These are phyloP conservation scores for Aegotheles bennettii DNA, from an alignment of 2,113 vertebrate genomes.

Conservation along the genomic window DNA sequence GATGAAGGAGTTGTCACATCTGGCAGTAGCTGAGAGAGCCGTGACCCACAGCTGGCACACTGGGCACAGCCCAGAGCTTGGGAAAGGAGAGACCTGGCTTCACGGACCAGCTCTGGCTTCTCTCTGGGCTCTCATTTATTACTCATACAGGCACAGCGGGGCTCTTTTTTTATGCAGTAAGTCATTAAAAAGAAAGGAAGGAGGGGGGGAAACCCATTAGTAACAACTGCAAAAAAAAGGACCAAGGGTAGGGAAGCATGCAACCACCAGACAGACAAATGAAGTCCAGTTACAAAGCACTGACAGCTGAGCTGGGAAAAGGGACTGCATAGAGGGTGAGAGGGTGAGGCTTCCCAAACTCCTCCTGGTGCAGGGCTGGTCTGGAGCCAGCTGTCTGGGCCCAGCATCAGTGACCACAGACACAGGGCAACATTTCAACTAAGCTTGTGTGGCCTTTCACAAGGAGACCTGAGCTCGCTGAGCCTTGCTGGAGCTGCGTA, in stretches of 20 bases:
- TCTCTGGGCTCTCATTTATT: slow-evolving; percentile 33
- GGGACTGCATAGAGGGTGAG: neutral
- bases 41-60: neutral
- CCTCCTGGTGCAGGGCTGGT: neutral
- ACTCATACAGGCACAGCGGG: neutral
- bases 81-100: slow-evolving; percentile 13
- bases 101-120: neutral
- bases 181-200: neutral
- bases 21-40: slow-evolving; percentile 9
- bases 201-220: neutral
- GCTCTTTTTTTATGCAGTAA: neutral
- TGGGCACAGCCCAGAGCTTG: neutral
- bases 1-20: neutral
- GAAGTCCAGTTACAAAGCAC: neutral
- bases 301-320: neutral
- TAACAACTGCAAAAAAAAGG: neutral
- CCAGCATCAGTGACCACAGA: accelerated
- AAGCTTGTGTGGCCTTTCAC: neutral
- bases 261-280: neutral
- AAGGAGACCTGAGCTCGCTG: accelerated
- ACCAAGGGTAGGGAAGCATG: neutral
- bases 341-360: neutral
- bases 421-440: neutral
- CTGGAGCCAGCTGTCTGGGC: neutral
- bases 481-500: neutral